Evolutionary conservation across 2,888 invertebrate genomes (phyloP), one percentile per base, ranked within the genome.

Genomic region (Acheta domesticus): DNA sequence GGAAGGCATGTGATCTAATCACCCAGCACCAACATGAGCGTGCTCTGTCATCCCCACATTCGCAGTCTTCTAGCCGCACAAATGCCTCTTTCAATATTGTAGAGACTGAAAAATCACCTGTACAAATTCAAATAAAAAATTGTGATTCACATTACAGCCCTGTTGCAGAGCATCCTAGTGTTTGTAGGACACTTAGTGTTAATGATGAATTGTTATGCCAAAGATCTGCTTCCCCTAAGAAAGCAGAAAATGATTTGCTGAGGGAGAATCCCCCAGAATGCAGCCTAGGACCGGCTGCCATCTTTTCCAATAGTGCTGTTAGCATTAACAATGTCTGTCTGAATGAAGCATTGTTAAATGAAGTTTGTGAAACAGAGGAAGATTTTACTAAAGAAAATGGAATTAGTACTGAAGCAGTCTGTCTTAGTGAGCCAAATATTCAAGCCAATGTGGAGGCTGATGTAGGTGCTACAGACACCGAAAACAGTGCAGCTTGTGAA

Each of bases 1-100:
- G 98, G 4, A 93, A 93, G 86, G 97, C 98, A 0, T 96, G 96
- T 84, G 93, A 94, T 84, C 89, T 97, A 82, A 97, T 98, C 84
- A 89, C 93, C 74, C 91, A 92, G 83, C 94, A 94, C 85, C 84
- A 85, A 78, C 83, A 83, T 78, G 84, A 80, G n/a, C 77, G 76
- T 48, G 74, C 79, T 21, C 48, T 48, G 48, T 74, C 76, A 20
- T 62, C 62, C 14, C 62, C 62, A 4, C 62, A 62, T 62, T 14
- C 62, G n/a, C 62, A 62, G 16, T n/a, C n/a, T 14, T 62, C 62
- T 19, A 62, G n/a, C 62, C 62, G 62, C 14, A 49, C 78, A 16
- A 48, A 36, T 75, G 74, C 74, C n/a, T 23, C 75, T 75, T 75
- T 23, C 19, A 20, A 20, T 75, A 20, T 62, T 62, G 62, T 62